Percentiles rank a stretch among this genome's conserved stretches.
phyloP scores from a whole-genome alignment of 2,888 invertebrate species.

The Rhamnusium bicolor region DNA sequence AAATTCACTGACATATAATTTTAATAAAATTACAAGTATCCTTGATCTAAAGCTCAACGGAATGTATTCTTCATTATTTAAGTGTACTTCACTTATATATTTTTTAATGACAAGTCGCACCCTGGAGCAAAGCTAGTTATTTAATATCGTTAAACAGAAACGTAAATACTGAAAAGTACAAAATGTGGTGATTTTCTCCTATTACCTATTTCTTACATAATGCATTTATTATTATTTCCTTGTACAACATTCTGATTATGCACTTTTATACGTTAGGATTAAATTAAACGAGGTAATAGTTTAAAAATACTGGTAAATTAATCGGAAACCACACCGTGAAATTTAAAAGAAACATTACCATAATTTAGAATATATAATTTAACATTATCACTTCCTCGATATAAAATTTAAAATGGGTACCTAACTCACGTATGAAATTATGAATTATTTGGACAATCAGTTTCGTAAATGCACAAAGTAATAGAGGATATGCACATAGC shows the following conservation, averaged over 20 bases:
- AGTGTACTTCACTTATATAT: background rate
- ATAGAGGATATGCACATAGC: too few species aligned
- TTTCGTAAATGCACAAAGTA: background rate
- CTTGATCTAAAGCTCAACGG: too few species aligned
- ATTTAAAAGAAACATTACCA: background rate
- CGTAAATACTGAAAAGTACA: conserved; percentile 32
- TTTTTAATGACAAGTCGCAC: background rate
- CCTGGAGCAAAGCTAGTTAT: background rate
- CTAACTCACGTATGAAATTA: background rate
- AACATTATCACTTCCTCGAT: background rate
- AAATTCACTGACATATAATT: background rate
- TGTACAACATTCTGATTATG: background rate
- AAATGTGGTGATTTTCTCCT: conserved; percentile 21
- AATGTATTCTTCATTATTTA: too few species aligned
- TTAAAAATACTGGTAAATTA: background rate
- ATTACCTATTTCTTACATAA: conserved; percentile 28
- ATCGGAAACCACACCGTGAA: background rate
- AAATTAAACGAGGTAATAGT: background rate
- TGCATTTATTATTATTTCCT: background rate
- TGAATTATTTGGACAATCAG: background rate
- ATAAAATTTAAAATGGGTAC: background rate
- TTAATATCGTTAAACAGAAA: conserved; percentile 4
- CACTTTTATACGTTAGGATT: background rate
- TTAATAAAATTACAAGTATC: too few species aligned
- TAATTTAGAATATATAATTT: background rate